These are phyloP conservation scores for Steromphala cineraria DNA, from an alignment of 2,888 invertebrate genomes.

Conservation along the genomic window DNA sequence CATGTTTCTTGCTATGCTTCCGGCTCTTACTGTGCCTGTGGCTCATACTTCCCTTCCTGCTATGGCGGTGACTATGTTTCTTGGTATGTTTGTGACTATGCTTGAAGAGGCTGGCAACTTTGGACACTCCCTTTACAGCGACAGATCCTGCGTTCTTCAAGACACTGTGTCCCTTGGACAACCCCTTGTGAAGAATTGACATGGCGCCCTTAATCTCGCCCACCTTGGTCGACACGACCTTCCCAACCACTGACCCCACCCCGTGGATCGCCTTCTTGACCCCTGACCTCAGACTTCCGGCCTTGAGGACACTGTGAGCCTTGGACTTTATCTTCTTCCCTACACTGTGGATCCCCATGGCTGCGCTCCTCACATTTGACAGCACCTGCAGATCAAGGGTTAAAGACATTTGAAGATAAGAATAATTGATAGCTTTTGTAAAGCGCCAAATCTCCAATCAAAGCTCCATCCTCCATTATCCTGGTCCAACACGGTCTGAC, in stretches of 20 bases:
- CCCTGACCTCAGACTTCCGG: not conserved
- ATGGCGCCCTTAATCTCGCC: not conserved
- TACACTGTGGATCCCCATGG: not conserved
- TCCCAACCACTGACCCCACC: not conserved
- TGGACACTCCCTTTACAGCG: not conserved
- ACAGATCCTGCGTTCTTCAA: not conserved
- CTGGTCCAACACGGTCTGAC: too few species aligned
- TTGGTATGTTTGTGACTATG: not conserved
- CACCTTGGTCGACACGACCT: not conserved
- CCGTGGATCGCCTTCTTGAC: not conserved
- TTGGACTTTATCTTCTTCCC: not conserved
- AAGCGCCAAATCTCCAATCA: too few species aligned
- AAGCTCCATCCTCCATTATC: too few species aligned
- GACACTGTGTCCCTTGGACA: not conserved
- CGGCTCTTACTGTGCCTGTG: not conserved
- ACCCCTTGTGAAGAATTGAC: not conserved
- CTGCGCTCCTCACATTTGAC: not conserved
- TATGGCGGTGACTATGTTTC: not conserved
- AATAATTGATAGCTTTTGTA: too few species aligned
- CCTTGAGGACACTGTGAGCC: not conserved
- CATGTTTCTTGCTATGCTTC: not conserved
- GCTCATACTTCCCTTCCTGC: not conserved
- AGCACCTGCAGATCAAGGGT: not conserved
- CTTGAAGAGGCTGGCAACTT: not conserved
- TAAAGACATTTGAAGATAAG: too few species aligned